These are phyloP conservation scores for Erinaceus europaeus DNA, from an alignment of 2,113 vertebrate genomes.

Conservation along the genomic window DNA sequence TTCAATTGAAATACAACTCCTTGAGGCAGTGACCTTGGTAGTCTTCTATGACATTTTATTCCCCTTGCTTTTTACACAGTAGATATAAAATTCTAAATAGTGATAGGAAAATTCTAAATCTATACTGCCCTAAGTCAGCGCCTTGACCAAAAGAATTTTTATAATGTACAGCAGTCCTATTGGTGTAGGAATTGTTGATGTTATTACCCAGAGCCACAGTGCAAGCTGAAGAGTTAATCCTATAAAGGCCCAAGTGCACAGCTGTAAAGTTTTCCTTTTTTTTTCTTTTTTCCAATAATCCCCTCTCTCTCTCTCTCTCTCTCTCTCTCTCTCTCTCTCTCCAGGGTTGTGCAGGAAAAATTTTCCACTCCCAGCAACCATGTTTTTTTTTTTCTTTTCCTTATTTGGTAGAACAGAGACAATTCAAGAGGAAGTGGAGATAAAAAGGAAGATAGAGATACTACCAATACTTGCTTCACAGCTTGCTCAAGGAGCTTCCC, in stretches of 20 bases:
- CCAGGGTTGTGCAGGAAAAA: too few species aligned
- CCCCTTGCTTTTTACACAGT: background rate
- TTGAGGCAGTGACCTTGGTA: background rate
- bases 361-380: too few species aligned
- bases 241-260: background rate
- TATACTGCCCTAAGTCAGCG: background rate
- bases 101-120: background rate
- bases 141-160: background rate
- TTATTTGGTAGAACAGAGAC: too few species aligned
- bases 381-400: too few species aligned
- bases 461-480: too few species aligned
- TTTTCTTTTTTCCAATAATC: too few species aligned
- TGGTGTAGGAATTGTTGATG: background rate
- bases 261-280: constrained; percentile 19
- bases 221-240: background rate
- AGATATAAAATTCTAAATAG: background rate
- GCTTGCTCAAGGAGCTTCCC: too few species aligned
- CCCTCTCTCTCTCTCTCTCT: too few species aligned
- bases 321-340: too few species aligned
- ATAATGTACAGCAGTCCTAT: background rate
- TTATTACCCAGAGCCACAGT: background rate
- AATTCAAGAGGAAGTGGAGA: too few species aligned
- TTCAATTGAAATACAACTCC: background rate
- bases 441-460: too few species aligned
- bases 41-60: background rate